phyloP scores from a whole-genome alignment of 2,113 vertebrate genomes.

The Azemiops feae region DNA sequence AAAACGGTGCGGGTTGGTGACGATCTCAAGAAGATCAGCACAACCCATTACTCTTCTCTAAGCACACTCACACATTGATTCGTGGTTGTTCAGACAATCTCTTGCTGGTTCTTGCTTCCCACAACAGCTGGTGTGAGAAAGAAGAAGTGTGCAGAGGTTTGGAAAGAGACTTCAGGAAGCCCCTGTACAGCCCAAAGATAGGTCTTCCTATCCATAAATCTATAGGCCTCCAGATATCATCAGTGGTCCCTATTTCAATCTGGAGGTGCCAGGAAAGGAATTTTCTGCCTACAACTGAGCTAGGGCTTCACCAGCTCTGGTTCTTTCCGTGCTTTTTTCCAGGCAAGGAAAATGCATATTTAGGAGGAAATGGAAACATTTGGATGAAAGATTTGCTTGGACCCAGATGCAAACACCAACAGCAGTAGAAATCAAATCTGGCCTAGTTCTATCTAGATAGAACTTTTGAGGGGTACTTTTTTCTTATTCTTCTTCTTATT shows the following conservation, averaged over 20 bases:
- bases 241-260: background rate
- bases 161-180: background rate
- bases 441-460: constrained; percentile 9
- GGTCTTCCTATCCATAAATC: background rate
- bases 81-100: background rate
- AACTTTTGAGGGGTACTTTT: background rate
- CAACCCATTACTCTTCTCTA: background rate
- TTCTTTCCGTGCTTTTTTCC: background rate
- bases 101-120: background rate
- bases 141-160: background rate
- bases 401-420: background rate
- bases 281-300: background rate
- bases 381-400: background rate
- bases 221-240: background rate
- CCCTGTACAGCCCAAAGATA: background rate
- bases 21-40: background rate
- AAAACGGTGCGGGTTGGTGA: background rate
- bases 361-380: background rate
- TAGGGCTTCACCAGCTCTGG: background rate
- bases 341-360: background rate
- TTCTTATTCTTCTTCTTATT: background rate
- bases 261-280: background rate
- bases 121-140: background rate
- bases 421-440: constrained; percentile 29
- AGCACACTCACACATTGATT: background rate